Conservation (phyloP, 92 coral and sea anemone species). For the Ricordea florida region DNA sequence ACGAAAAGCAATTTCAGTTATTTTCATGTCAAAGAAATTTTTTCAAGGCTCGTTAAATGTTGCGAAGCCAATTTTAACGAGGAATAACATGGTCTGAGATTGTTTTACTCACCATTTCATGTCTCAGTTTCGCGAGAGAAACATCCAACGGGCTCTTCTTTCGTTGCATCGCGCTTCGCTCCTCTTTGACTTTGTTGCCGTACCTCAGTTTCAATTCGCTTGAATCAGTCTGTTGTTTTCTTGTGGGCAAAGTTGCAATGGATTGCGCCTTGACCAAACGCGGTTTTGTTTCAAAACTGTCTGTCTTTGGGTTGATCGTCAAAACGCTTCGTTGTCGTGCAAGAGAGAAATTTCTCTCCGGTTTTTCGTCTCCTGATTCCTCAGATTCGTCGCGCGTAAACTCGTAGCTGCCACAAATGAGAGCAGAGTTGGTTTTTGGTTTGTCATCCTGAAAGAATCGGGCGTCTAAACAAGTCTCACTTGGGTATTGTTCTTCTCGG, state of each 20-base stretch:
- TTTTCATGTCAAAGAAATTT: no score
- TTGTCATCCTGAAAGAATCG: not conserved
- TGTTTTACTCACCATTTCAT: constrained; percentile 57
- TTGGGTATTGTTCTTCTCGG: not conserved
- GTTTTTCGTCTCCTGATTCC: constrained; percentile 5
- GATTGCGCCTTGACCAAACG: constrained; percentile 4
- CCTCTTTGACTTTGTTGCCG: not conserved
- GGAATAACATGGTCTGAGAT: no score
- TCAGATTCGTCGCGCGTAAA: not conserved
- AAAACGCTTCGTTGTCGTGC: not conserved
- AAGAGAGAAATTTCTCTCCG: not conserved
- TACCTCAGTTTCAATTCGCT: no score
- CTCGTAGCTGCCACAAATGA: constrained; percentile 35
- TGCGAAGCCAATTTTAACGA: not conserved
- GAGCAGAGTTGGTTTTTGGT: not conserved
- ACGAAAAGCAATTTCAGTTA: no score
- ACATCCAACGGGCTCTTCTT: constrained; percentile 34
- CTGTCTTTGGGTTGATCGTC: not conserved
- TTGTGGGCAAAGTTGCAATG: constrained; percentile 8
- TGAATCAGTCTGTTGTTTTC: no score
- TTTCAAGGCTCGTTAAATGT: no score
- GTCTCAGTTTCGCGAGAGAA: constrained; percentile 61
- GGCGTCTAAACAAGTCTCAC: constrained; percentile 19
- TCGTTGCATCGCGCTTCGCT: not conserved
- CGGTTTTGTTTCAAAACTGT: not conserved